Evolutionary conservation across 2,797 vertebrate genomes (phyloP), one percentile per base, ranked within the genome.

Genomic region (Carduelis carduelis): DNA sequence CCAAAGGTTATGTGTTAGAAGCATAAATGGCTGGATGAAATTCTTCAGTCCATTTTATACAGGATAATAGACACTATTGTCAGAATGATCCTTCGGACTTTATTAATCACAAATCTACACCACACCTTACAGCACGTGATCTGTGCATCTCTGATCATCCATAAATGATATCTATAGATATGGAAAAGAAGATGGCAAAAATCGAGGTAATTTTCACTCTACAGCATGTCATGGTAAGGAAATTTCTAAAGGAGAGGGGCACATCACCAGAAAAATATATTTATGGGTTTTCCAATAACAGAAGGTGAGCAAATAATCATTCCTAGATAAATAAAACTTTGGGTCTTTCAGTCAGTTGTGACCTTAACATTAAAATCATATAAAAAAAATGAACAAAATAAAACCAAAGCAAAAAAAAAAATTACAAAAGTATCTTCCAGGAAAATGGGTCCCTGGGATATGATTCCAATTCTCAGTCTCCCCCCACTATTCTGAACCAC

Each of bases 1-100:
- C 11, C n/a, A 85, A 80, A 95, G 32, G 39, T 71, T 80, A 32
- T 47, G 11, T 59, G 55, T 43, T 89, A 87, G 57, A 94, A 87
- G 43, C 49, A 85, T 68, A 90, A 92, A 87, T 37, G 23, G 9
- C 49, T 56, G 56, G 46, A 71, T 16, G 4, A 80, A 89, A 68
- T 78, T 69, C 44, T 81, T 55, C 50, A 64, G 20, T 30, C 46
- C 3, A 1, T 30, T n/a, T 75, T 76, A 68, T 24, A 28, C 8
- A 89, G 50, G 30, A 75, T 26, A 70, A 64, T 47, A 76, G 47
- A 60, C 16, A 71, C 43, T 57, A 65, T 28, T 55, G 39, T 66
- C 53, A 83, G 75, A 75, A 83, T 41, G 50, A 78, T 66, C 19
- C 20, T 32, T 72, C 1, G 0, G 52, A 80, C 28, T 86, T 91